Evolutionary conservation across 2,113 vertebrate species (phyloP), one percentile per base, ranked within the genome.

Genomic region (Manacus vitellinus): DNA sequence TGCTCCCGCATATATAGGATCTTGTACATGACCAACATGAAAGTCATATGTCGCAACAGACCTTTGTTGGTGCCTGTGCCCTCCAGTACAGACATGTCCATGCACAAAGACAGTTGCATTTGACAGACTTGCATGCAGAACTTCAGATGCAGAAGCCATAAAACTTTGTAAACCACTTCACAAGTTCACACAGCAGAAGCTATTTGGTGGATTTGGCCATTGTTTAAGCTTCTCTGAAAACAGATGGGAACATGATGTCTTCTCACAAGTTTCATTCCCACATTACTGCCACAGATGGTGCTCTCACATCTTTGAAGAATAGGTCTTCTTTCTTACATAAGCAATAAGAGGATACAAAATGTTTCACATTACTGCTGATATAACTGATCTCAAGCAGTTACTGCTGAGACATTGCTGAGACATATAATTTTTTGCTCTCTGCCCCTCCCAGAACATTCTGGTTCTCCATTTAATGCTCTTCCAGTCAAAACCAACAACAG

Each of bases 141-240:
- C 66, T 78, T 92, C 95, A 96, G 80, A 88, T 77, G 21, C 54
- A 95, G 44, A 85, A 94, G 91, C 56, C 86, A 83, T 95, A 85
- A 96, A 97, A 93, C 54, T 54, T 27, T 46, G 33, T 62, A 95
- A 96, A 90, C 52, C 44, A n/a, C 76, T 85, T 95, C 82, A 77
- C 72, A 89, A 28, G 85, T 85, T 92, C 54, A 87, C 83, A 89
- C 27, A 17, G 88, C 79, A 93, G 55, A 92, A 97, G 86, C 25
- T 77, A 49, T 71, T 75, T 27, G 25, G 71, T 17, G 21, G 84
- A 90, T 96, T 24, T 95, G 72, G 63, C 68, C 77, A 92, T 95
- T 96, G 88, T 96, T 93, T 80, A 37, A 94, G 81, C 47, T n/a
- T 56, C 80, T 66, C 85, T 97, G 92, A 96, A 97, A 97, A 91